Conservation (phyloP, 2,113 vertebrate species). For the Corydoras maculifer region DNA sequence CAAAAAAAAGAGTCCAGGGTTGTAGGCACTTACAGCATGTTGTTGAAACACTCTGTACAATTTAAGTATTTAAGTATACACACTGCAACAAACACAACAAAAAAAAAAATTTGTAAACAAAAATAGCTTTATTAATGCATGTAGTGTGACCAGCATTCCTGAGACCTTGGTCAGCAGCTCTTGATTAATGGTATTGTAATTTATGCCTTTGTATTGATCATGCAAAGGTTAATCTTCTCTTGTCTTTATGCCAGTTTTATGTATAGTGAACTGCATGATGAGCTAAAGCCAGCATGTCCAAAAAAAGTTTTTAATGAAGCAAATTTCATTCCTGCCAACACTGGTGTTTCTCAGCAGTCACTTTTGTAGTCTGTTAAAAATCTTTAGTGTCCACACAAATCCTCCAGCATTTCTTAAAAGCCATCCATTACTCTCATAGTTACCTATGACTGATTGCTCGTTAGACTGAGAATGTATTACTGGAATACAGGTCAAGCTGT, state of each 20-base stretch:
- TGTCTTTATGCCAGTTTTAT: constrained; percentile 5
- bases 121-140: neutral
- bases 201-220: constrained; percentile 30
- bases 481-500: constrained; percentile 5
- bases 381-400: neutral
- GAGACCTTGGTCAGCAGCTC: neutral
- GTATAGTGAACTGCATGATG: neutral
- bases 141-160: constrained; percentile 5
- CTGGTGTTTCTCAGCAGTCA: neutral
- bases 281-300: constrained; percentile 1
- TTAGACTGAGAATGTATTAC: constrained; percentile 1
- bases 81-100: too few relatives aligned
- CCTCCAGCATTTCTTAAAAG: constrained; percentile 6
- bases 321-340: neutral
- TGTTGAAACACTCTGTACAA: too few relatives aligned
- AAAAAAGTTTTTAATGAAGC: constrained; percentile 24
- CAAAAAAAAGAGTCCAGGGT: too few relatives aligned
- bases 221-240: constrained; percentile 7
- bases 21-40: too few relatives aligned
- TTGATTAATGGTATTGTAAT: constrained; percentile 27
- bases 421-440: constrained; percentile 4
- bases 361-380: neutral
- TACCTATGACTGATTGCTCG: constrained; percentile 28
- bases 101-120: too few relatives aligned
- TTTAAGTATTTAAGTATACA: too few relatives aligned